A percentile compares a stretch with the other conserved stretches of the same genome.
Evolutionary conservation across 1,140 invertebrate species (phyloP).

Genomic region (Lutraria rhynchaena): DNA sequence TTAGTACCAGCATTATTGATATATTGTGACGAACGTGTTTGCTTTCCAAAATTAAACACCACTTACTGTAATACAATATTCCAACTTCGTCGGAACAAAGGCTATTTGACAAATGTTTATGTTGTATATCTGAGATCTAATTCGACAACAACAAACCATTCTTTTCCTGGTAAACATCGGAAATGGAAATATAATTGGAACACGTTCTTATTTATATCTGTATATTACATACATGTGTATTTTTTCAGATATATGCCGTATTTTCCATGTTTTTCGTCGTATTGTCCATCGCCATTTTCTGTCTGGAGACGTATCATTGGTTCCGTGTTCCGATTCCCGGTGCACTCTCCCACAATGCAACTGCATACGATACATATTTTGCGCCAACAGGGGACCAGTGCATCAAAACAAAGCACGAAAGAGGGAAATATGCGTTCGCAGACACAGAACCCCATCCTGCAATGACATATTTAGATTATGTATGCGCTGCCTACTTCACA

Average conservation of each 20-base stretch:
- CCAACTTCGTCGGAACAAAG: too few relatives aligned
- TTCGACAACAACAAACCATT: too few relatives aligned
- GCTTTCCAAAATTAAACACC: too few relatives aligned
- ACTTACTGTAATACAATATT: too few relatives aligned
- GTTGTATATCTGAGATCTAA: too few relatives aligned
- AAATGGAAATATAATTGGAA: too few relatives aligned
- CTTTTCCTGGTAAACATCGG: too few relatives aligned
- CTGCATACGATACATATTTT: slow-evolving; percentile 21
- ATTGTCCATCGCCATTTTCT: slow-evolving; percentile 79
- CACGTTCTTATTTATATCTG: too few relatives aligned
- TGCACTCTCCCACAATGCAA: slow-evolving; percentile 58
- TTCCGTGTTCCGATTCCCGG: slow-evolving; percentile 71
- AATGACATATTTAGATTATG: slow-evolving; percentile 77
- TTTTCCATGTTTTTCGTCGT: slow-evolving; percentile 80
- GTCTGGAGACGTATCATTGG: slow-evolving; percentile 77
- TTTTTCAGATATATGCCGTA: slow-evolving; percentile 77
- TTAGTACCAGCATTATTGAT: too few relatives aligned
- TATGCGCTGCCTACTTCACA: slow-evolving; percentile 77
- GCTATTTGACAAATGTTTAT: too few relatives aligned
- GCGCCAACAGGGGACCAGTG: slow-evolving; percentile 69
- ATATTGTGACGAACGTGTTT: too few relatives aligned
- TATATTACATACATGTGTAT: too few relatives aligned
- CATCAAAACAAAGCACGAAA: slow-evolving; percentile 44
- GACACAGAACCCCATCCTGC: slow-evolving; percentile 72
- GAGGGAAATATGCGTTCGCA: slow-evolving; percentile 55